Evolutionary conservation across 2,888 invertebrate species (phyloP).

Genomic region (Habroteleia sp.): DNA sequence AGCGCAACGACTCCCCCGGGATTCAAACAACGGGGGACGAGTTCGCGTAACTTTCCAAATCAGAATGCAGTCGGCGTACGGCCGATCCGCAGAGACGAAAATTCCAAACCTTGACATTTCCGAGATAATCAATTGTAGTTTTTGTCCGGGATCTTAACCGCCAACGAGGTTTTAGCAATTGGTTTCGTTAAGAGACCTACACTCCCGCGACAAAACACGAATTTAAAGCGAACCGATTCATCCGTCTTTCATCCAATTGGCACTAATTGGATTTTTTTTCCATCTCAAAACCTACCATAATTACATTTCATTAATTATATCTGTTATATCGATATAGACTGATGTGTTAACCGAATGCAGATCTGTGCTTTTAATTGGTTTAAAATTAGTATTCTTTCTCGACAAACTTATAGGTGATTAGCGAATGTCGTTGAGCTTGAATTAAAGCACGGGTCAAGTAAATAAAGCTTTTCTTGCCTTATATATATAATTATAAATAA

Average conservation of each 20-base stretch:
- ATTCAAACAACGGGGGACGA: constrained; percentile 68
- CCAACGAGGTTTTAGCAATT: constrained; percentile 5
- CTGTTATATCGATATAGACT: too few species aligned
- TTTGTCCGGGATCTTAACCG: constrained; percentile 19
- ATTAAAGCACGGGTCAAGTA: too few species aligned
- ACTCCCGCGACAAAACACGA: constrained; percentile 3
- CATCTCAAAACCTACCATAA: too few species aligned
- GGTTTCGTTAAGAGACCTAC: not conserved
- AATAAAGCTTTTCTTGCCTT: too few species aligned
- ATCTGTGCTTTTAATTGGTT: too few species aligned
- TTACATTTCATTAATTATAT: too few species aligned
- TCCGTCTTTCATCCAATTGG: not conserved
- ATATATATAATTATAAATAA: too few species aligned
- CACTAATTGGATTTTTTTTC: too few species aligned
- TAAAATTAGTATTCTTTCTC: too few species aligned
- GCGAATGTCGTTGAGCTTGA: too few species aligned
- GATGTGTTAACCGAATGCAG: too few species aligned
- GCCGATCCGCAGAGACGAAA: constrained; percentile 60
- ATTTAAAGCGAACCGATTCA: not conserved
- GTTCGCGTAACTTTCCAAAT: constrained; percentile 66
- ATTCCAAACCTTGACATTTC: constrained; percentile 63
- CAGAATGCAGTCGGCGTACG: constrained; percentile 60
- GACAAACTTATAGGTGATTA: too few species aligned
- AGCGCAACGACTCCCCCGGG: constrained; percentile 59
- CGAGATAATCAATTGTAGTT: constrained; percentile 58